These are phyloP conservation scores for Papilio protenor DNA, from an alignment of 2,888 invertebrate species.

Conservation along the genomic window DNA sequence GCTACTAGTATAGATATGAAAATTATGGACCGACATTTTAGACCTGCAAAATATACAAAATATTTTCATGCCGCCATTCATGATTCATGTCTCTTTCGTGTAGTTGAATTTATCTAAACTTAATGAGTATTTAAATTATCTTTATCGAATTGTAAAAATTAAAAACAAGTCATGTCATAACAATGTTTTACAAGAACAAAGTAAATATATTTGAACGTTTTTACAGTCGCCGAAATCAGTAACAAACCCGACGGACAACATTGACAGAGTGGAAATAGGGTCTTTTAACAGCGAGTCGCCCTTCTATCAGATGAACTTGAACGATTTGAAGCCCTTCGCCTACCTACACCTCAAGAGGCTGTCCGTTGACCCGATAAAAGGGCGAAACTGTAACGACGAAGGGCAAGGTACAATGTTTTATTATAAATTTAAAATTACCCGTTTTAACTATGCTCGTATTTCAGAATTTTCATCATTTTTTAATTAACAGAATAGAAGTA, in stretches of 20 bases:
- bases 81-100: too few species aligned
- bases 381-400: slow-evolving; percentile 56
- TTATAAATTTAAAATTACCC: background rate
- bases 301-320: slow-evolving; percentile 76
- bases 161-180: too few species aligned
- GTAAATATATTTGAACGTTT: background rate
- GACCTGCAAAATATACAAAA: background rate
- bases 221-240: slow-evolving; percentile 65
- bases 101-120: too few species aligned
- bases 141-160: too few species aligned
- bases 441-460: background rate
- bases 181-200: background rate
- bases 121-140: too few species aligned
- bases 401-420: slow-evolving; percentile 49
- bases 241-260: slow-evolving; percentile 63
- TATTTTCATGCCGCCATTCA: too few species aligned
- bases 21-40: background rate
- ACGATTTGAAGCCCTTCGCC: slow-evolving; percentile 73
- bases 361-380: slow-evolving; percentile 66
- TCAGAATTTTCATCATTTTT: background rate
- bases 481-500: background rate
- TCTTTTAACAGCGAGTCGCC: slow-evolving; percentile 73
- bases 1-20: background rate
- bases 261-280: slow-evolving; percentile 74
- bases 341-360: slow-evolving; percentile 64